These are phyloP conservation scores for Drosophila biarmipes DNA, from an alignment of 1,140 invertebrate genomes.

Conservation along the genomic window DNA sequence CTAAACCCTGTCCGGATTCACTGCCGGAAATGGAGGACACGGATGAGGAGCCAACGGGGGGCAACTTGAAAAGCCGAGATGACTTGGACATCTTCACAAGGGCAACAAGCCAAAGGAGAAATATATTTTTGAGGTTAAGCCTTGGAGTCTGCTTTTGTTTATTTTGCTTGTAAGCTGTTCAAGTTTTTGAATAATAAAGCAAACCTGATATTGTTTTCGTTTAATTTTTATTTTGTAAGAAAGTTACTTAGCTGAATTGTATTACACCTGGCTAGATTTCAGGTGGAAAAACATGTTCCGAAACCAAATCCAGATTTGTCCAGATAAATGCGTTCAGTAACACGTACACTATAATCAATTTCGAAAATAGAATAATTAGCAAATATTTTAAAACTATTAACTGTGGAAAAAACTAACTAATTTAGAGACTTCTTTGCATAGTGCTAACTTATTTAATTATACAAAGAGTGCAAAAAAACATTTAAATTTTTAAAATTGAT, in stretches of 20 bases:
- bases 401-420: neutral
- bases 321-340: neutral
- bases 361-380: constrained; percentile 19
- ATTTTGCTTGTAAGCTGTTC: neutral
- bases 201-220: neutral
- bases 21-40: constrained; percentile 13
- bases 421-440: too few relatives aligned
- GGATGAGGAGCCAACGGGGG: neutral
- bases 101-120: neutral
- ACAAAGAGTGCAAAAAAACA: too few relatives aligned
- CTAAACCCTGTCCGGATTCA: constrained; percentile 12
- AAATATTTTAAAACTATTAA: constrained; percentile 9
- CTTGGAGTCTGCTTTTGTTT: constrained; percentile 4
- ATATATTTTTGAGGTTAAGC: neutral
- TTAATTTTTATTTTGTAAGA: neutral
- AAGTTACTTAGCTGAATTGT: neutral
- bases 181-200: neutral
- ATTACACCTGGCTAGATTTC: too few relatives aligned
- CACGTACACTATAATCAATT: too few relatives aligned
- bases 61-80: neutral
- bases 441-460: too few relatives aligned
- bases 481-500: too few relatives aligned
- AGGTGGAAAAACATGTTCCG: too few relatives aligned
- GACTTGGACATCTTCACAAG: constrained; percentile 5
- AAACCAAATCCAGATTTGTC: neutral